phyloP scores from a whole-genome alignment of 2,797 vertebrate genomes.

The Rhinatrema bivittatum region DNA sequence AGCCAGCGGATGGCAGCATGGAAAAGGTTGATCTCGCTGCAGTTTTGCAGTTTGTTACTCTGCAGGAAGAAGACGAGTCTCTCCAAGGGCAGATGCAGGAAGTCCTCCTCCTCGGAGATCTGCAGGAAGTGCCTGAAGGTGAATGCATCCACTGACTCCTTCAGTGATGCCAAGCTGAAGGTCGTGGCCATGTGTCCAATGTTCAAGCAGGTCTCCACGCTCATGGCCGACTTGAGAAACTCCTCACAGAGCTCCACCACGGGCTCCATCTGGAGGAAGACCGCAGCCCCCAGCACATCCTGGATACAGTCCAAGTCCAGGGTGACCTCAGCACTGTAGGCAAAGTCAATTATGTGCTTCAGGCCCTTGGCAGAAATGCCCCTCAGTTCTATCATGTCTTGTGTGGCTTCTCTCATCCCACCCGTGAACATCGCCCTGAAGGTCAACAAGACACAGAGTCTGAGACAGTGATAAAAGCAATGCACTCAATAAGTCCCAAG shows the following conservation, averaged over 20 bases:
- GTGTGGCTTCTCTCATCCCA: constrained; percentile 89
- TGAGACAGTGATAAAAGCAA: too few relatives aligned
- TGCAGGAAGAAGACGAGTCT: constrained; percentile 90
- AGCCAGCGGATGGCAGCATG: constrained; percentile 85
- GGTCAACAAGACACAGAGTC: constrained; percentile 20
- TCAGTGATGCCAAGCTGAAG: constrained; percentile 87
- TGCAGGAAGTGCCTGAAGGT: constrained; percentile 92
- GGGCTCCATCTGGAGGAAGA: constrained; percentile 94
- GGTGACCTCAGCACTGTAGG: constrained; percentile 91
- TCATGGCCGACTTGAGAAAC: constrained; percentile 95
- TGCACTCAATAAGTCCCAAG: too few relatives aligned
- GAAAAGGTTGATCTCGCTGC: constrained; percentile 88
- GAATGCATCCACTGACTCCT: constrained; percentile 89
- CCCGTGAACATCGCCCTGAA: constrained; percentile 96
- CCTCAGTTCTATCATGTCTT: constrained; percentile 85
- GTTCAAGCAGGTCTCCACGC: constrained; percentile 91
- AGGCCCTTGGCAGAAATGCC: constrained; percentile 86
- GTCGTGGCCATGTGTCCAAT: constrained; percentile 96
- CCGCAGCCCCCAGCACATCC: constrained; percentile 91
- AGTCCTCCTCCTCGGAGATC: constrained; percentile 91
- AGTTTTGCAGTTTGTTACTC: constrained; percentile 91
- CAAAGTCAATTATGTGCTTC: constrained; percentile 92
- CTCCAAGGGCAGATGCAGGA: constrained; percentile 87
- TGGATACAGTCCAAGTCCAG: constrained; percentile 94
- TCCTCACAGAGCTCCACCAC: constrained; percentile 95